Evolutionary conservation across 2,888 invertebrate species (phyloP).

Genomic region (Tryphoninae sp.): DNA sequence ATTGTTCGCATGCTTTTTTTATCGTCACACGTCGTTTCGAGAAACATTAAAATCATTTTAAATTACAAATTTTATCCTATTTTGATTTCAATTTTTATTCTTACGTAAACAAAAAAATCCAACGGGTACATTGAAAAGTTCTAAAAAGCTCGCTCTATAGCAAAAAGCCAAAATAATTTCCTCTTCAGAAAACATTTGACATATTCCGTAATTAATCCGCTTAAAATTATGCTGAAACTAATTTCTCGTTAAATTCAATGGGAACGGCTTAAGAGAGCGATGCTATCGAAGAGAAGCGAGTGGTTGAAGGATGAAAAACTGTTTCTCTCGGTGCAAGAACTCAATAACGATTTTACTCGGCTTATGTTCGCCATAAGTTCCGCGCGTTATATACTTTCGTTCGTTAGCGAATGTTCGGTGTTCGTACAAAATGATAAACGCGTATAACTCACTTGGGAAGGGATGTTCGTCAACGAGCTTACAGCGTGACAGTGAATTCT

Average conservation of each 20-base stretch:
- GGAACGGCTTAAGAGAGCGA: too few relatives aligned
- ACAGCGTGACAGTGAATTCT: not conserved
- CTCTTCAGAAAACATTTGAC: too few relatives aligned
- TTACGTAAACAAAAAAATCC: not conserved
- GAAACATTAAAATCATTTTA: constrained; percentile 46
- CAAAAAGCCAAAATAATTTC: too few relatives aligned
- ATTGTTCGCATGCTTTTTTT: constrained; percentile 32
- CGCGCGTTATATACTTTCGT: constrained; percentile 16
- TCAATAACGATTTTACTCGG: constrained; percentile 20
- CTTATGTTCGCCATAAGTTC: constrained; percentile 12
- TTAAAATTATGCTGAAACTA: too few relatives aligned
- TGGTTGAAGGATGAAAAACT: too few relatives aligned
- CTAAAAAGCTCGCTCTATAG: too few relatives aligned
- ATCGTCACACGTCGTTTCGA: constrained; percentile 37
- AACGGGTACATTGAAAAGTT: too few relatives aligned
- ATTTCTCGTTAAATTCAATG: too few relatives aligned
- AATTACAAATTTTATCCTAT: not conserved
- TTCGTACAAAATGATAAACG: not conserved
- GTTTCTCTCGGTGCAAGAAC: not conserved
- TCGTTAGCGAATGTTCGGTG: not conserved
- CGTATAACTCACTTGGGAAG: not conserved
- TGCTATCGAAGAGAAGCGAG: too few relatives aligned
- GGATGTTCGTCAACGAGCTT: not conserved
- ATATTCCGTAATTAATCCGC: too few relatives aligned
- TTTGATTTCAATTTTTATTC: not conserved